phyloP scores from a whole-genome alignment of 1,140 invertebrate genomes.

The Drosophila pandora region DNA sequence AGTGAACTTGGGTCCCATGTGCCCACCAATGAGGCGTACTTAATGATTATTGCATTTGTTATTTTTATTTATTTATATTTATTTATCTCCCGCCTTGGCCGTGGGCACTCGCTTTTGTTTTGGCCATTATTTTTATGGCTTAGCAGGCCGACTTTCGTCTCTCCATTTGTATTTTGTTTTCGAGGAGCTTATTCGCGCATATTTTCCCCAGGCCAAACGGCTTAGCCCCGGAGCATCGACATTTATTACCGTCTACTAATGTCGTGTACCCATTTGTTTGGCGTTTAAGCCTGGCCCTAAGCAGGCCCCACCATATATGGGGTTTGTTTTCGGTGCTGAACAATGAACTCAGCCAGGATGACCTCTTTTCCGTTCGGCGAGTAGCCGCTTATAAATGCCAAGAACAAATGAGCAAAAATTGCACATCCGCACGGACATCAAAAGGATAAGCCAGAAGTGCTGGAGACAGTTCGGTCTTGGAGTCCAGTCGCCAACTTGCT shows the following conservation, averaged over 20 bases:
- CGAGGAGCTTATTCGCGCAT: slow-evolving; percentile 32
- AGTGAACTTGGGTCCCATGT: slow-evolving; percentile 25
- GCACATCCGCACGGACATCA: slow-evolving; percentile 46
- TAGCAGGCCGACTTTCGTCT: slow-evolving; percentile 12
- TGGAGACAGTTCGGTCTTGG: slow-evolving; percentile 33
- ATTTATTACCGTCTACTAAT: slow-evolving; percentile 62
- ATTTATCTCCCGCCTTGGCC: slow-evolving; percentile 58
- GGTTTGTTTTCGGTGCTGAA: slow-evolving; percentile 22
- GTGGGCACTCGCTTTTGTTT: slow-evolving; percentile 44
- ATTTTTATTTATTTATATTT: slow-evolving; percentile 73
- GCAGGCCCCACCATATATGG: slow-evolving; percentile 18
- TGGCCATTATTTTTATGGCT: slow-evolving; percentile 56
- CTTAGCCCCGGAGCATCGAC: slow-evolving; percentile 56
- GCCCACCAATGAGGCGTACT: slow-evolving; percentile 66
- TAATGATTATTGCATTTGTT: slow-evolving; percentile 76
- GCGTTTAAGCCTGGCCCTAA: slow-evolving; percentile 34
- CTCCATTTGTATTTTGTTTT: slow-evolving; percentile 41
- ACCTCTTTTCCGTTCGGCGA: slow-evolving; percentile 36
- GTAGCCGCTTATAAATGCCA: slow-evolving; percentile 38
- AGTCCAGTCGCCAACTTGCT: slow-evolving; percentile 49
- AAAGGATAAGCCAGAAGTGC: slow-evolving; percentile 53
- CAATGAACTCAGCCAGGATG: slow-evolving; percentile 46
- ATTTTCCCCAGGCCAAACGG: slow-evolving; percentile 52
- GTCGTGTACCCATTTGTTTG: slow-evolving; percentile 58
- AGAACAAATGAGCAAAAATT: slow-evolving; percentile 67